Evolutionary conservation across 2,797 vertebrate genomes (phyloP), one percentile per base, ranked within the genome.

Genomic region (Carapus acus): DNA sequence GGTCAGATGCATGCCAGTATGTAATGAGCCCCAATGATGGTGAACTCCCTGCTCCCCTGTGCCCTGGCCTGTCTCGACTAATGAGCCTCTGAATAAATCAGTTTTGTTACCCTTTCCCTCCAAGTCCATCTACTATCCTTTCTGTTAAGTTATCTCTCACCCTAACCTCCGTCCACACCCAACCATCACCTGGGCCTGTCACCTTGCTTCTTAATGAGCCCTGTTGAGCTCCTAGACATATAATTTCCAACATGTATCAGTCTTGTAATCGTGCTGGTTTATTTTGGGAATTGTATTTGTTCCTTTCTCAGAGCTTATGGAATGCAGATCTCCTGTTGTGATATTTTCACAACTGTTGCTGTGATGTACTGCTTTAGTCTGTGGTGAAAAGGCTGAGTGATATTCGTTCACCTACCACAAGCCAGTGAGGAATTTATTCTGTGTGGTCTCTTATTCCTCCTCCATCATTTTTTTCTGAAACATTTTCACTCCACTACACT

Each of bases 61-160:
- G 81, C 73, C 69, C 71, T 44, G 43, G 72, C 76, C 83, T 87
- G 84, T 85, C 85, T 82, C 69, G 62, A 54, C 82, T 90, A 90
- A 90, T 88, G 86, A 90, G 88, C 80, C 77, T 77, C 83, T 83
- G 87, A 86, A 86, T 88, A 83, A 84, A 87, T 86, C 81, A 79
- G 57, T 71, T 64, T 74, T 71, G 67, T 67, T 63, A 60, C 69
- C 49, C 33, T 43, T 43, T 31, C 48, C 56, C 45, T 65, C 53
- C 43, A 62, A 69, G 70, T 69, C 59, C 53, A 50, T 51, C 57
- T 45, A 69, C 73, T 65, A 4, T 54, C 61, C 17, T 54, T 71
- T 62, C 58, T 62, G 43, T 63, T 71, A 71, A 59, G 62, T 72
- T 63, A 59, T 62, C 57, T 61, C 58, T 33, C 3, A 33, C 31